Conservation (phyloP, 2,888 invertebrate species). For the Megalurothrips usitatus region DNA sequence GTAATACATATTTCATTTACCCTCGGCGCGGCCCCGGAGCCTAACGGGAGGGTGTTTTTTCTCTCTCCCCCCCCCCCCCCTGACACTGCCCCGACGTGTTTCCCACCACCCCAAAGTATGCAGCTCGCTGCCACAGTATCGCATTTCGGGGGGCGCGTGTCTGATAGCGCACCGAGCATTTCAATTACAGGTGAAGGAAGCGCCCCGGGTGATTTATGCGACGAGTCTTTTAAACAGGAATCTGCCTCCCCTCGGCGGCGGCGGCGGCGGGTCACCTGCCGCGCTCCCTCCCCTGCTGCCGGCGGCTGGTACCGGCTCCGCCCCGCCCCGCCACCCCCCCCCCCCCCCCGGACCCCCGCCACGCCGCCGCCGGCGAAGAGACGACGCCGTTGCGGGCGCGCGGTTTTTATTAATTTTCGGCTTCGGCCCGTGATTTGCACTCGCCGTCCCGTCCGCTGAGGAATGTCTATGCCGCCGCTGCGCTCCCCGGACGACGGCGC, state of each 20-base stretch:
- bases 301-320: no score
- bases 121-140: background rate
- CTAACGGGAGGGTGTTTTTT: background rate
- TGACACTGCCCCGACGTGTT: background rate
- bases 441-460: background rate
- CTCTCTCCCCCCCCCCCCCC: background rate
- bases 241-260: background rate
- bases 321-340: no score
- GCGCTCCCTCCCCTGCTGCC: background rate
- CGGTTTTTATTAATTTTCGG: background rate
- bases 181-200: conserved; percentile 24
- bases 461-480: background rate
- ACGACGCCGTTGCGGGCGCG: no score
- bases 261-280: background rate
- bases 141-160: background rate
- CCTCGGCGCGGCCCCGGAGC: background rate
- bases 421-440: background rate
- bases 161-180: conserved; percentile 4
- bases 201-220: background rate
- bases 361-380: no score
- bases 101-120: background rate
- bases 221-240: conserved; percentile 8
- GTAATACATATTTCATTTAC: conserved; percentile 18
- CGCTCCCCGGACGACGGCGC: no score
- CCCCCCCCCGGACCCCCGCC: no score